Percentiles rank a stretch among this genome's conserved stretches.
Evolutionary conservation across 2,113 vertebrate genomes (phyloP).

Genomic region (Panthera uncia): DNA sequence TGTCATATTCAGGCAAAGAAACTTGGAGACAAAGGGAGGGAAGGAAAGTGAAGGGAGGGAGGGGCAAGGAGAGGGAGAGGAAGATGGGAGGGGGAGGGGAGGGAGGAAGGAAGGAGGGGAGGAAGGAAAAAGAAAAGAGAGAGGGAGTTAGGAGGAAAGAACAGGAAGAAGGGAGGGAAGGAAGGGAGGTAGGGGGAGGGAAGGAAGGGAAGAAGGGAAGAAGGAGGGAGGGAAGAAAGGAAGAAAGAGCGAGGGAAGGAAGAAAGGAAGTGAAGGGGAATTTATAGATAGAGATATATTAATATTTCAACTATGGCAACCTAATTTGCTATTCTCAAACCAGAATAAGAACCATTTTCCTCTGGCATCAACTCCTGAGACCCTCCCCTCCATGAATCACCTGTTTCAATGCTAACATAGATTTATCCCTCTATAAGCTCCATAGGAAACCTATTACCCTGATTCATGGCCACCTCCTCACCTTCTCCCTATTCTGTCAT

Average conservation of each 20-base stretch:
- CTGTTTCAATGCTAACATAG: background rate
- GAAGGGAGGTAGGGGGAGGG: background rate
- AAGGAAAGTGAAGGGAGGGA: background rate
- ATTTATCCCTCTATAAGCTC: background rate
- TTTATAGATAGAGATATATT: background rate
- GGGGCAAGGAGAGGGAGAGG: background rate
- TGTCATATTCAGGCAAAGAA: background rate
- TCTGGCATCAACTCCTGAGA: fast-evolving
- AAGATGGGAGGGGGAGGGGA: background rate
- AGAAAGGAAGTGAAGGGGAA: background rate
- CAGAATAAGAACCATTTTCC: background rate
- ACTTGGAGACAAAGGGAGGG: background rate
- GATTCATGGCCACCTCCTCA: background rate
- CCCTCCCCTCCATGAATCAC: background rate
- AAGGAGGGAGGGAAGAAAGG: too few species aligned
- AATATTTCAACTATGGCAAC: background rate
- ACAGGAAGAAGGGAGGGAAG: background rate
- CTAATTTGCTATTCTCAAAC: background rate
- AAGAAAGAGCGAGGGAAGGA: background rate
- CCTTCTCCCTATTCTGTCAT: background rate
- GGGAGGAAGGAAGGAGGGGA: too few species aligned
- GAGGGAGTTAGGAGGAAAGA: background rate
- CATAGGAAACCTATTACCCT: background rate
- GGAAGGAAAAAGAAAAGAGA: too few species aligned
- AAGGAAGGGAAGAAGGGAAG: background rate